Base-by-base conservation (phyloP, 2,113 vertebrate genomes). In the Chionodraco myersi region DNA sequence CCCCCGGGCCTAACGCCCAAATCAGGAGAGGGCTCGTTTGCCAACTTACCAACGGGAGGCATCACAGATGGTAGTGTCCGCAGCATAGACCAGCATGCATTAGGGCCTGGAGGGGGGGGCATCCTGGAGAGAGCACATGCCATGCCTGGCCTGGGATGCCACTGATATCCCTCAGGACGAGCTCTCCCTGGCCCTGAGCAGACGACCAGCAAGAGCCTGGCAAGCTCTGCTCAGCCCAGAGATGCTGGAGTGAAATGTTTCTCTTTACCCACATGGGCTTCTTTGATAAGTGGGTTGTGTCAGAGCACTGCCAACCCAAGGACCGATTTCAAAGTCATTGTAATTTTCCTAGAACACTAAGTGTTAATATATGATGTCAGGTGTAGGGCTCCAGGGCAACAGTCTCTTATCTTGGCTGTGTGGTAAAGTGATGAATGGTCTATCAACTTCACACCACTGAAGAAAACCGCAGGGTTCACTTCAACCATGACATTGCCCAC, bases 51-150 rank as follows among this genome's bases (percentile, higher is more conserved):
- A 75, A 89, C 84, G 88, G 88, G 92, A 92, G 90, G 84, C 77
- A 80, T 92, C 93, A 88, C 94, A 95, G 94, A 95, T 95, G 94
- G 94, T 84, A 74, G 72, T 81, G 88, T 89, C 85, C 74, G 52
- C 82, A 72, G 86, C 14, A 36, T 69, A 84, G 88, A 88, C 90
- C 92, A 93, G 91, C 85, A 79, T 86, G 68, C 75, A 82, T 80
- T 79, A 59, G 61, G 63, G 62, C 83, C 86, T 72, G 60, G 21
- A 21, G 21, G 21, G 21, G 21, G 53, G 74, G 65, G 16, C 0
- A 36, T 84, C 83, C 86, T 86, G 87, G 79, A 88, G 85, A 75
- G 82, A 90, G 81, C 75, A 82, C 89, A 87, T 81, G 85, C 86
- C 86, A 71, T 79, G 83, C 72, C 85, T 89, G 87, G 88, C 88